Conservation (phyloP, 2,797 vertebrate genomes). For the Falco columbarius region DNA sequence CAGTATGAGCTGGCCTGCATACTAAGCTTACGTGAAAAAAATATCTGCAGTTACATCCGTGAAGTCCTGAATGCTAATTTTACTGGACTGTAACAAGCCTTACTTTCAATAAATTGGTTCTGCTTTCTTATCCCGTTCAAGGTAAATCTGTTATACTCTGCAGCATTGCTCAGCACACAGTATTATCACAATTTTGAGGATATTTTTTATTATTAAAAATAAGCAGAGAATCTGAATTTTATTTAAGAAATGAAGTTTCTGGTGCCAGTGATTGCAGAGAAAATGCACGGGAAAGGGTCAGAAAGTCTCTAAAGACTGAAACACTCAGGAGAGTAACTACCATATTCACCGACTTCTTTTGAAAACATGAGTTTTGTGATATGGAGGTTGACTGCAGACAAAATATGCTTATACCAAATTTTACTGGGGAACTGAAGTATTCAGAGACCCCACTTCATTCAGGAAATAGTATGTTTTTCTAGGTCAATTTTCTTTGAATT, state of each 20-base stretch:
- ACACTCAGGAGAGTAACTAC: background rate
- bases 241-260: background rate
- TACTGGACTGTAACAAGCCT: background rate
- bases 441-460: background rate
- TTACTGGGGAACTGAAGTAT: background rate
- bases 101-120: background rate
- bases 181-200: background rate
- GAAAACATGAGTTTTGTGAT: background rate
- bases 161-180: background rate
- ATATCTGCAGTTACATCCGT: background rate
- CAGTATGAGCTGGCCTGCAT: background rate
- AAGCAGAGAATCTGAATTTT: background rate
- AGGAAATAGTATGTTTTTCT: background rate
- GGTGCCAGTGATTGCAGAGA: background rate
- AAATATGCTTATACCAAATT: background rate
- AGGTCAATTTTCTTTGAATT: background rate
- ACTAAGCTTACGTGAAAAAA: background rate
- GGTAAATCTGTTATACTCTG: background rate
- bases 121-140: background rate
- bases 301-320: background rate
- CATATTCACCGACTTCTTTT: background rate
- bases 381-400: background rate
- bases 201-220: background rate
- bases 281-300: background rate
- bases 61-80: background rate